Conservation (phyloP, 2,797 vertebrate species). For the Lophura swinhoii region DNA sequence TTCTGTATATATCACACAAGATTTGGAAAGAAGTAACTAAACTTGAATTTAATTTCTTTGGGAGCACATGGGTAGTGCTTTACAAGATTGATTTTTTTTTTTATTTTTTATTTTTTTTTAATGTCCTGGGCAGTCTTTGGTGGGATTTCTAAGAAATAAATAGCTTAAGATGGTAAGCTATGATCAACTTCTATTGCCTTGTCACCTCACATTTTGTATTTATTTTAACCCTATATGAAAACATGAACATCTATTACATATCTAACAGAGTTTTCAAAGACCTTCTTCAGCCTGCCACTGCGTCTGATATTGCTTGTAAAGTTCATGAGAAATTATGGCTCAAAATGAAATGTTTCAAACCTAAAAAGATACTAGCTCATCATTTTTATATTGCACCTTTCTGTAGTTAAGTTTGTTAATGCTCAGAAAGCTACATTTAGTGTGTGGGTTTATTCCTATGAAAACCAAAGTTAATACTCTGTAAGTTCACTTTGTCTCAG, state of each 20-base stretch:
- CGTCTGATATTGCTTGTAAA: not conserved
- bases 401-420: not conserved
- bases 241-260: not conserved
- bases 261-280: not conserved
- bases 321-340: slow-evolving; percentile 21
- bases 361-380: not conserved
- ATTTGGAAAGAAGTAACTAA: not conserved
- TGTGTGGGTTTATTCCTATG: slow-evolving; percentile 1
- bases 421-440: not conserved
- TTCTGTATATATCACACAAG: not conserved
- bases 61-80: not conserved
- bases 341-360: slow-evolving; percentile 6
- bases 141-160: not conserved
- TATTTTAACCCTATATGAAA: not conserved
- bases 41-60: not conserved
- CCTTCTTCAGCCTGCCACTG: not conserved
- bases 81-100: not conserved
- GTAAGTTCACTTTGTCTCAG: not conserved
- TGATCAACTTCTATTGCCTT: not conserved
- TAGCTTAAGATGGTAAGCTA: not conserved
- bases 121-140: not conserved
- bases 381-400: slow-evolving; percentile 16
- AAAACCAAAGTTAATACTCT: slow-evolving; percentile 16
- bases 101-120: not conserved
- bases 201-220: not conserved